Base-by-base conservation (phyloP, 2,113 vertebrate species). In the Bufo bufo region DNA sequence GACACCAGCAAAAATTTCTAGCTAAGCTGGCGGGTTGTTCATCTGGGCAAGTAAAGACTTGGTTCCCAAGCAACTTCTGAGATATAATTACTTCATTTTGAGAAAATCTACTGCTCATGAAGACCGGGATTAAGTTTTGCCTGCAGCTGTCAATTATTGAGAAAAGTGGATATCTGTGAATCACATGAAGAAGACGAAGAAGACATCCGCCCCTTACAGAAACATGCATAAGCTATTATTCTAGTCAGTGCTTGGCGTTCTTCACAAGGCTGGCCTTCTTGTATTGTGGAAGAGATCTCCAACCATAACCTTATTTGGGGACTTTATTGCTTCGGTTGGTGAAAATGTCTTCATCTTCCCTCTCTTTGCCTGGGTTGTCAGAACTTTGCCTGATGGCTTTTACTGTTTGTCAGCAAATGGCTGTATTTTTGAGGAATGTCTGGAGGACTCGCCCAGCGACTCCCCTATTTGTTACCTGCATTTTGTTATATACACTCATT, bases 11-110 rank as follows among this genome's bases (percentile, higher is more conserved):
- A 65, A 12, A 71, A 23, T 58, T 12, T 12, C 47, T 56, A 81
- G n/a, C 20, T 52, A 56, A n/a, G 50, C 71, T 54, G n/a, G 47
- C 6, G 49, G 19, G 12, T 33, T 74, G 11, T 52, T 47, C 10
- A 65, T 50, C 20, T 61, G 14, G 66, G 58, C 86, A 88, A 75
- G 86, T 59, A 4, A 47, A 83, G 86, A 52, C 86, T 59, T 65
- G 80, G 82, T 72, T 13, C 10, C 79, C 49, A n/a, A 59, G 72
- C 16, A 12, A 11, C 23, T 61, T n/a, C 33, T 87, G 43, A 87
- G 52, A 71, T 87, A 71, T 87, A 82, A 87, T 74, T 87, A 45
- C 54, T 61, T 52, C 12, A 47, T 75, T 63, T 75, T 50, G 5
- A 19, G 14, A 4, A 77, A 78, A 63, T 17, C 23, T 54, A 23